These are phyloP conservation scores for Pampus argenteus DNA, from an alignment of 2,797 vertebrate genomes.

Conservation along the genomic window DNA sequence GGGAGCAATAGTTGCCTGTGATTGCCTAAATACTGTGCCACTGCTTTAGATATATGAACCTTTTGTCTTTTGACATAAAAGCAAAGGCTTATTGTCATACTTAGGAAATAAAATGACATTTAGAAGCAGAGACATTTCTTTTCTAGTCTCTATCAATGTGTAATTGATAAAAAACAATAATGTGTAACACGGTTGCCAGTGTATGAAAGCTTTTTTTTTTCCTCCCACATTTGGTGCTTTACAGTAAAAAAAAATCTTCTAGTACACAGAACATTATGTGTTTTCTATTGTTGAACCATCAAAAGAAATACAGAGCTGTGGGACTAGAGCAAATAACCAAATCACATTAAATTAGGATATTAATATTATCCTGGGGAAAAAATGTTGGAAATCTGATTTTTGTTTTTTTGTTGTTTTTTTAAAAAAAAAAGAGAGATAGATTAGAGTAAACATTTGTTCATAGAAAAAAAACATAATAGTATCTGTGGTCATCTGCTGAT, in stretches of 20 bases:
- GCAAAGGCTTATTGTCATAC: conserved; percentile 19
- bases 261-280: background rate
- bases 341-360: background rate
- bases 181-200: background rate
- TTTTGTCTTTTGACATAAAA: conserved; percentile 20
- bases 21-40: conserved; percentile 37
- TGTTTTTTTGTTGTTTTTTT: no score
- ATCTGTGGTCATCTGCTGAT: conserved; percentile 56
- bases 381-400: background rate
- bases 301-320: background rate
- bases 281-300: background rate
- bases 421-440: conserved; percentile 33
- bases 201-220: background rate
- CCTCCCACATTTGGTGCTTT: background rate
- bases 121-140: background rate
- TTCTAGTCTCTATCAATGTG: background rate
- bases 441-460: conserved; percentile 73
- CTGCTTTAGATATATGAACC: conserved; percentile 15
- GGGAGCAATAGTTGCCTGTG: conserved; percentile 13
- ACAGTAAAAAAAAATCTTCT: background rate
- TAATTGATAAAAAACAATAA: conserved; percentile 2
- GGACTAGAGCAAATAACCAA: no score
- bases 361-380: background rate
- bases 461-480: conserved; percentile 50
- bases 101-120: conserved; percentile 6